Percentiles rank a stretch among this genome's conserved stretches.
These are phyloP conservation scores for Tricholaema leucomelas DNA, from an alignment of 2,113 vertebrate species.

Conservation along the genomic window DNA sequence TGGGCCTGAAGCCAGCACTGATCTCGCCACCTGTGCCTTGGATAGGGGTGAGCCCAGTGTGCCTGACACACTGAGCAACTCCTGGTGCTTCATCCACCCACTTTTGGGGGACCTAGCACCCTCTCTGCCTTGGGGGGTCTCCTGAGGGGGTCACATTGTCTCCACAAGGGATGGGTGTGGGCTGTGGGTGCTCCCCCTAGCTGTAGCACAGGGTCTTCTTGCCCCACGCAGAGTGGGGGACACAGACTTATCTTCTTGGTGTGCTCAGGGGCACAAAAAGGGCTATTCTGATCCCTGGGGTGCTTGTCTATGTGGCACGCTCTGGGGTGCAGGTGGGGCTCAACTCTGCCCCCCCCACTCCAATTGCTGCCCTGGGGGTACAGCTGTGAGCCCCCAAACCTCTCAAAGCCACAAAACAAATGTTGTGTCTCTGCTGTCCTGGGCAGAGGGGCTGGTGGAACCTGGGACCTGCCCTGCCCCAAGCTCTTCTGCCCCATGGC, in stretches of 20 bases:
- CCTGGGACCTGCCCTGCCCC: background rate
- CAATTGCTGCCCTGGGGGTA: background rate
- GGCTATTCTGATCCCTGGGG: background rate
- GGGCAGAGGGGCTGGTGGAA: background rate
- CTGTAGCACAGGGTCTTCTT: background rate
- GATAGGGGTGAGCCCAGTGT: background rate
- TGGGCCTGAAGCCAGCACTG: conserved; percentile 49
- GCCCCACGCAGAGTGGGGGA: background rate
- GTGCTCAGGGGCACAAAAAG: background rate
- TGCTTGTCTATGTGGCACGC: background rate
- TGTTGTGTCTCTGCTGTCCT: background rate
- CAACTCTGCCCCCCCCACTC: too few species aligned
- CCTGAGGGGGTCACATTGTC: background rate
- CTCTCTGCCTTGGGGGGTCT: background rate
- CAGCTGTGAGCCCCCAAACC: background rate
- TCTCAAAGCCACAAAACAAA: background rate
- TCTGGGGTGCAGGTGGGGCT: background rate
- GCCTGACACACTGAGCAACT: background rate
- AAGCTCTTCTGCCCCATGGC: background rate
- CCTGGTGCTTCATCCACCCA: background rate
- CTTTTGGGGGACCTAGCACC: background rate
- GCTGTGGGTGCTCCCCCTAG: background rate
- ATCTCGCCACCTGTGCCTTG: conserved; percentile 76
- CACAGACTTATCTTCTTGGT: background rate
- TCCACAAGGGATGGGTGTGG: background rate